A percentile compares a stretch with the other conserved stretches of the same genome.
These are phyloP conservation scores for Microplitis manilae DNA, from an alignment of 2,888 invertebrate species.

Conservation along the genomic window DNA sequence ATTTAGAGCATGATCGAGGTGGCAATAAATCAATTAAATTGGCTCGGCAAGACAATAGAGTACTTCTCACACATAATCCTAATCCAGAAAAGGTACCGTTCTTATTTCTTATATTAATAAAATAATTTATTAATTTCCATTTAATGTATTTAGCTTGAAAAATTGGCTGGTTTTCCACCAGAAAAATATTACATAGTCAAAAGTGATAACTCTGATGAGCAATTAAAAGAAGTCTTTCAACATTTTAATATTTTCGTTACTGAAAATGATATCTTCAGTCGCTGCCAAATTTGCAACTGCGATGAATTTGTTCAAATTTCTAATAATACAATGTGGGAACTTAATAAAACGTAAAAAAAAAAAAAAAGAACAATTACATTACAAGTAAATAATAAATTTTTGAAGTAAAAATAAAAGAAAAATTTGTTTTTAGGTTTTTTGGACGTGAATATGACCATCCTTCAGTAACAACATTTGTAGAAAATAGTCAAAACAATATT, in stretches of 20 bases:
- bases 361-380: background rate
- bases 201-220: constrained; percentile 75
- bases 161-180: constrained; percentile 72
- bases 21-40: constrained; percentile 74
- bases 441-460: constrained; percentile 25
- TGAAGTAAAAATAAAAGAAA: background rate
- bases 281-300: constrained; percentile 78
- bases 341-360: constrained; percentile 56
- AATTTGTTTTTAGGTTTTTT: constrained; percentile 41
- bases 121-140: constrained; percentile 39
- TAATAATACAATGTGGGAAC: constrained; percentile 68
- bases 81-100: constrained; percentile 69
- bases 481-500: background rate
- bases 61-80: constrained; percentile 75
- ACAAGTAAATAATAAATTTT: background rate
- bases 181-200: constrained; percentile 77
- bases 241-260: constrained; percentile 79
- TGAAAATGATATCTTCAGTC: constrained; percentile 79
- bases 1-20: constrained; percentile 72
- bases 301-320: constrained; percentile 72
- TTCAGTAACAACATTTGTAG: background rate
- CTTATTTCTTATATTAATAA: background rate
- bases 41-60: constrained; percentile 73
- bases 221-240: constrained; percentile 78
- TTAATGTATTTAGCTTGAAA: constrained; percentile 55